Evolutionary conservation across 2,113 vertebrate genomes (phyloP).

Genomic region (Larimichthys polyactis): DNA sequence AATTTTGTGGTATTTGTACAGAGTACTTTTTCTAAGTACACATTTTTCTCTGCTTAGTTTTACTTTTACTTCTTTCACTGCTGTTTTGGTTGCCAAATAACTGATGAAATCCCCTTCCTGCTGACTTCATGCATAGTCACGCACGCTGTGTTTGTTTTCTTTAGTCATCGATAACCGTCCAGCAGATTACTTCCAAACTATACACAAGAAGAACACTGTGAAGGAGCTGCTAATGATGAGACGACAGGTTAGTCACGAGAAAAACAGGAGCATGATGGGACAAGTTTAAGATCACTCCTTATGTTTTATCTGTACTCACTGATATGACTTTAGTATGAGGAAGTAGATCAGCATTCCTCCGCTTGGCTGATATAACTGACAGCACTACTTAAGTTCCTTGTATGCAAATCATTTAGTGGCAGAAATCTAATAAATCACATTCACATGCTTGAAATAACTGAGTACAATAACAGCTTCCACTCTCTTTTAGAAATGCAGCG

Average conservation of each 20-base stretch:
- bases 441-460: background rate
- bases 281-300: background rate
- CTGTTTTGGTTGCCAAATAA: too few relatives aligned
- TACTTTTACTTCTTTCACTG: too few relatives aligned
- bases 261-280: background rate
- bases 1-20: too few relatives aligned
- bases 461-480: background rate
- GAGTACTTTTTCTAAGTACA: too few relatives aligned
- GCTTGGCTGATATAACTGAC: background rate
- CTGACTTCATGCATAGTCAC: background rate
- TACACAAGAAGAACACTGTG: constrained; percentile 66
- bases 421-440: background rate
- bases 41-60: too few relatives aligned
- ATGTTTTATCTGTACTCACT: background rate
- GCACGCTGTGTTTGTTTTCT: background rate
- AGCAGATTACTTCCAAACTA: rapidly evolving
- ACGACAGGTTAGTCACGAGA: constrained; percentile 25
- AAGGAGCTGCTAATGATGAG: constrained; percentile 74
- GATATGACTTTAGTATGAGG: constrained; percentile 21
- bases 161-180: constrained; percentile 19
- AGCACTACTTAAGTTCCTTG: background rate
- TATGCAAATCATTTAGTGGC: constrained; percentile 6
- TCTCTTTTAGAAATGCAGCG: constrained; percentile 42
- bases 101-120: background rate
- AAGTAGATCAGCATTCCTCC: constrained; percentile 2